Conservation (phyloP, 2,113 vertebrate genomes). For the Coreoperca whiteheadi region DNA sequence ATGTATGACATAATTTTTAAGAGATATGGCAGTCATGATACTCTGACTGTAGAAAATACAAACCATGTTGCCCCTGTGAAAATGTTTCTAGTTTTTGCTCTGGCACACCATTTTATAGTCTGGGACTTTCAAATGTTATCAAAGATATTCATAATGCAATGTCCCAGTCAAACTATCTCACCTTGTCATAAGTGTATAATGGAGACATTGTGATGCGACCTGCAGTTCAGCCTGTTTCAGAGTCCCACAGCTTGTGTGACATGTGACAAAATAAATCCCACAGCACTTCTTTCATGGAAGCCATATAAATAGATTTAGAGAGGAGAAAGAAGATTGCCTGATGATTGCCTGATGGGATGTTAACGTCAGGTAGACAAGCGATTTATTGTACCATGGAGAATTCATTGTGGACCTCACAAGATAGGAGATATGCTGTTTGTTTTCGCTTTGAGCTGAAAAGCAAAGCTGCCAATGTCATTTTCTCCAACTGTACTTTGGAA, state of each 20-base stretch:
- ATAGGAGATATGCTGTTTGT: conserved; percentile 48
- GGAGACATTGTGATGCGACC: conserved; percentile 44
- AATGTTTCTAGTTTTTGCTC: conserved; percentile 13
- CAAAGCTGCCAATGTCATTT: conserved; percentile 64
- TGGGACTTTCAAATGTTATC: conserved; percentile 40
- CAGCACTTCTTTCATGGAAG: conserved; percentile 49
- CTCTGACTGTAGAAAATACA: conserved; percentile 17
- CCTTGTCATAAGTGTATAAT: conserved; percentile 52
- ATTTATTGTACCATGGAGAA: conserved; percentile 67
- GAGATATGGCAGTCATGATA: conserved; percentile 1
- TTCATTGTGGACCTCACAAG: conserved; percentile 62
- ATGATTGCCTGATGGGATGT: conserved; percentile 72
- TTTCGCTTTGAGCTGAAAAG: conserved; percentile 71
- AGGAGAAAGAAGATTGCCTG: conserved; percentile 48
- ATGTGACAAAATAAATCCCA: conserved; percentile 69
- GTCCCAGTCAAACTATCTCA: conserved; percentile 21
- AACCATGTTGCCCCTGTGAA: background rate
- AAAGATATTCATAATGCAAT: conserved; percentile 42
- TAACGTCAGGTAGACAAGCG: conserved; percentile 69
- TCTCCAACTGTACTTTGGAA: conserved; percentile 67
- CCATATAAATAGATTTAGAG: conserved; percentile 65
- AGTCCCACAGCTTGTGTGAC: conserved; percentile 40
- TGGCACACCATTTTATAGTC: conserved; percentile 3
- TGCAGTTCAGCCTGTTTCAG: conserved; percentile 33
- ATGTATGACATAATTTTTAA: background rate